Evolutionary conservation across 2,888 invertebrate genomes (phyloP), one percentile per base, ranked within the genome.

Genomic region (Hyppa rectilinea): DNA sequence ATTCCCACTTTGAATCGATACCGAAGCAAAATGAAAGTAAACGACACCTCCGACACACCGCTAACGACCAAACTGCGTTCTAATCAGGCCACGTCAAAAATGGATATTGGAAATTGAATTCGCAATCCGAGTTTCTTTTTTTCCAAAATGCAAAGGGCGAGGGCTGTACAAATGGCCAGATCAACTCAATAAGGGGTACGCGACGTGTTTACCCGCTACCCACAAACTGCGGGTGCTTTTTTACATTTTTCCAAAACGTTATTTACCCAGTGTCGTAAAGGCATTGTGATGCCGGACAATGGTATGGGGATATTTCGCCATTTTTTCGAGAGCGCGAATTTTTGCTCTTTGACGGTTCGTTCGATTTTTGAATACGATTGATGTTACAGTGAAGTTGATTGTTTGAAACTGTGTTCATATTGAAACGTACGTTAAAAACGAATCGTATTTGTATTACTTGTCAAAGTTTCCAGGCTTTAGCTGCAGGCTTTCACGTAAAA

Each of bases 51-150:
- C 86, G 81, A 89, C 87, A 89, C 88, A 88, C 89, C 89, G 93
- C 91, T 95, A 95, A 96, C 95, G 93, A 94, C 90, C 91, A 92
- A 94, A 93, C 95, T 94, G 95, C 91, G 95, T 94, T 94, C 95
- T 95, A 96, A 96, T 96, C 96, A 95, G 91, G 93, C 90, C 91
- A 93, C 92, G 96, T 96, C 96, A 96, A 94, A 95, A 95, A 93
- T 95, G 95, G 94, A 95, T 95, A 95, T 95, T 92, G 94, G 87
- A 95, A 95, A 95, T 95, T 95, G 94, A 95, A 95, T 95, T 93
- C 92, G 89, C 88, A 89, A 90, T 89, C 90, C 60, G 85, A 85
- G 75, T 89, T 92, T 91, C 90, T 92, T 93, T 93, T 92, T 93
- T 93, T 69, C 91, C 86, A 82, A 82, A 88, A 89, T 87, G 85